Conservation (phyloP, 2,113 vertebrate species). For the Callorhinus ursinus region DNA sequence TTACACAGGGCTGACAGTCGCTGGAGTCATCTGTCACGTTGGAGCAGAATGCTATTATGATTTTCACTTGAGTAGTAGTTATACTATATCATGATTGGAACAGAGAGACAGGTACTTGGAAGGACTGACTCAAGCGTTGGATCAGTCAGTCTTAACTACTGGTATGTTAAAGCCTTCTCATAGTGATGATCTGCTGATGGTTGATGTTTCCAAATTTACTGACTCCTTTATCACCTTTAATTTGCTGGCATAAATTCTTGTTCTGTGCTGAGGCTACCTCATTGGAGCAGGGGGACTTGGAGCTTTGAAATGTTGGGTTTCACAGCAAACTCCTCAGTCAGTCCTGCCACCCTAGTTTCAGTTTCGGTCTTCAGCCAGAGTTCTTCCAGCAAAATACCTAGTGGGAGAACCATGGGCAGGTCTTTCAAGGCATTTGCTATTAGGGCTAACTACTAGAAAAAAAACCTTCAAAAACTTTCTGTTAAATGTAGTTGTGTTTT, state of each 20-base stretch:
- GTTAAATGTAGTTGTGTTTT: neutral
- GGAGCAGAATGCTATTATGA: neutral
- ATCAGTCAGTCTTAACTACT: neutral
- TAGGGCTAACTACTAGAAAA: neutral
- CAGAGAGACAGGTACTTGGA: constrained; percentile 35
- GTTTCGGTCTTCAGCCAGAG: neutral
- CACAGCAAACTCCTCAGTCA: neutral
- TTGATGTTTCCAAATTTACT: neutral
- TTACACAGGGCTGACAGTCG: neutral
- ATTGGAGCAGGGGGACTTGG: neutral
- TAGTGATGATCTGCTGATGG: neutral
- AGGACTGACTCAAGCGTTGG: neutral
- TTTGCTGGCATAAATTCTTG: neutral
- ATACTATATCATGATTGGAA: neutral
- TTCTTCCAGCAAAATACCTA: neutral
- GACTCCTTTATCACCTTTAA: neutral
- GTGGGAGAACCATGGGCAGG: neutral
- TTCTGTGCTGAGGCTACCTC: neutral
- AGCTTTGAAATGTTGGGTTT: neutral
- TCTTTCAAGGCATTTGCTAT: neutral
- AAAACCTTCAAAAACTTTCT: neutral
- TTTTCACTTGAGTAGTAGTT: neutral
- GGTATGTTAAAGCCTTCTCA: neutral
- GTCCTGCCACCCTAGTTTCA: neutral
- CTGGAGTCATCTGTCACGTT: neutral